phyloP scores from a whole-genome alignment of 2,888 invertebrate genomes.

The Caenorhabditis sp. region DNA sequence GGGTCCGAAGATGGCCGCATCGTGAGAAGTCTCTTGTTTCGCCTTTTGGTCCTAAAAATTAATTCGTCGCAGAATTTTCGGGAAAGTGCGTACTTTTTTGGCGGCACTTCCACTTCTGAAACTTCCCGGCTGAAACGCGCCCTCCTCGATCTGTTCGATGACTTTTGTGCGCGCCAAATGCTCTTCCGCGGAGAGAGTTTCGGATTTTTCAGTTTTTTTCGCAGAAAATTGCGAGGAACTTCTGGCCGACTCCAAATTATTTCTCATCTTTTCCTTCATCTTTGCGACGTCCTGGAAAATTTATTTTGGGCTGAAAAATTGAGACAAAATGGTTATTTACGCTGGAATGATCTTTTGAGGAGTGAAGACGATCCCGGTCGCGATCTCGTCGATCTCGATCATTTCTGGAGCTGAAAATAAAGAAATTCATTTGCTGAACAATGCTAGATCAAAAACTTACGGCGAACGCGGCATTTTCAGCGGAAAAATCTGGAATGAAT shows the following conservation, averaged over 20 bases:
- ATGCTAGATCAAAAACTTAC: constrained; percentile 4
- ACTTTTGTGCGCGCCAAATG: constrained; percentile 28
- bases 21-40: constrained; percentile 41
- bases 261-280: constrained; percentile 56
- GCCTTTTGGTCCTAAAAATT: constrained; percentile 36
- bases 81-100: constrained; percentile 5
- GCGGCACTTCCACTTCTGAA: constrained; percentile 13
- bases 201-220: constrained; percentile 6
- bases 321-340: constrained; percentile 14
- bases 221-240: constrained; percentile 2
- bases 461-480: constrained; percentile 2
- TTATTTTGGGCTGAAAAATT: not conserved
- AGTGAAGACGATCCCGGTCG: constrained; percentile 13
- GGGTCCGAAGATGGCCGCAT: constrained; percentile 54
- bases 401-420: constrained; percentile 24
- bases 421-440: not conserved
- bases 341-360: constrained; percentile 33
- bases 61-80: not conserved
- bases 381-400: constrained; percentile 39
- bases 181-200: constrained; percentile 34
- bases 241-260: constrained; percentile 26
- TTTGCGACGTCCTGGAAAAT: constrained; percentile 30
- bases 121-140: constrained; percentile 33
- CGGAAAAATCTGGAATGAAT: not conserved
- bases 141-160: constrained; percentile 47